phyloP scores from a whole-genome alignment of 2,113 vertebrate species.

The Apodemus speciosus region DNA sequence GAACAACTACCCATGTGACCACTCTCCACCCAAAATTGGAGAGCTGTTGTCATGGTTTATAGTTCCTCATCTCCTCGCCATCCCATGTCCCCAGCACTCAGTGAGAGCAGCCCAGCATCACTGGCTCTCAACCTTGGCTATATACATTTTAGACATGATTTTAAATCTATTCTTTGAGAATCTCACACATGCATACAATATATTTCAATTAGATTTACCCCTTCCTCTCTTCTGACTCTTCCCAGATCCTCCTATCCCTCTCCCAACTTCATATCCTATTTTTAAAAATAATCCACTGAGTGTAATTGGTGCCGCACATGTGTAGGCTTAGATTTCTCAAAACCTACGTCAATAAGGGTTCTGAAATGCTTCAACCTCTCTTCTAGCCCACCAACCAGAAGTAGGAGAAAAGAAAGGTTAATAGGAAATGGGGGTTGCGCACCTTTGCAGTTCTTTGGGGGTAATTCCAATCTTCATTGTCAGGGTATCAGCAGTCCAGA shows the following conservation, averaged over 20 bases:
- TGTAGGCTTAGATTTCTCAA: neutral
- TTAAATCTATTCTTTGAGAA: neutral
- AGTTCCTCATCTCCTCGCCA: neutral
- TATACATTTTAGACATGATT: neutral
- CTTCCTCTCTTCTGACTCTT: neutral
- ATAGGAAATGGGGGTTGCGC: too few species aligned
- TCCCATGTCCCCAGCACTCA: neutral
- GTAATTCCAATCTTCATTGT: too few species aligned
- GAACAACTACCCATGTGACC: rapidly evolving
- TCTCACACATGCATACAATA: neutral
- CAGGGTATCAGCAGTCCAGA: too few species aligned
- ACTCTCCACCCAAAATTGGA: neutral
- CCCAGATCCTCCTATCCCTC: neutral
- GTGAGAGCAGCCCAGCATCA: rapidly evolving
- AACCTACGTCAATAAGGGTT: too few species aligned
- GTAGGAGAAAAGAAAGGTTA: too few species aligned
- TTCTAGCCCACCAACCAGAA: too few species aligned
- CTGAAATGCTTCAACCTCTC: too few species aligned
- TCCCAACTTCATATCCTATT: neutral
- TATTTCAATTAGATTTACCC: neutral
- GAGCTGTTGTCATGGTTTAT: rapidly evolving
- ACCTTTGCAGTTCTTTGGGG: too few species aligned
- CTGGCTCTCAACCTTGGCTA: neutral
- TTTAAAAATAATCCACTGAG: neutral
- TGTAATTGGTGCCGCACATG: neutral